A percentile compares a stretch with the other conserved stretches of the same genome.
These are phyloP conservation scores for Oreohelix idahoensis DNA, from an alignment of 1,140 invertebrate species.

Conservation along the genomic window DNA sequence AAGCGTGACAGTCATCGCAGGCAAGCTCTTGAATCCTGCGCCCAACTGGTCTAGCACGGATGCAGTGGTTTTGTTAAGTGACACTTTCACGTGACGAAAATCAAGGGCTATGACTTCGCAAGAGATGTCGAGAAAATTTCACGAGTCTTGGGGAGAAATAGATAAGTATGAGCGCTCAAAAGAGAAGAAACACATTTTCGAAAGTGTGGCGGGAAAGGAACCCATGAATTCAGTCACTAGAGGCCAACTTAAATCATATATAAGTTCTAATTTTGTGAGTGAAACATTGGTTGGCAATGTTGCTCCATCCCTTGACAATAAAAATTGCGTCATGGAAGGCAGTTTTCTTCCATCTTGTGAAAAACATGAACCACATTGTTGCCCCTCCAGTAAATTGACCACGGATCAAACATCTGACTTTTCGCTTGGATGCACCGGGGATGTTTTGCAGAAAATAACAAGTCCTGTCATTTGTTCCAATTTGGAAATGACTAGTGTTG, in stretches of 20 bases:
- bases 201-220: background rate
- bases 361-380: background rate
- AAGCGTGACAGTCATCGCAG: no score
- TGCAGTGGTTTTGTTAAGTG: background rate
- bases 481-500: background rate
- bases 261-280: background rate
- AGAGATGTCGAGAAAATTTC: background rate
- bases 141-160: background rate
- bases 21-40: no score
- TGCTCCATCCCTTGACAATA: background rate
- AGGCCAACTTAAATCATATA: background rate
- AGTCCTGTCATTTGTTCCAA: background rate
- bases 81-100: background rate
- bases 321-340: background rate
- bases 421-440: background rate
- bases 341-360: background rate
- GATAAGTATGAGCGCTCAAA: background rate
- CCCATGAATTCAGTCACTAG: background rate
- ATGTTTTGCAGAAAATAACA: background rate
- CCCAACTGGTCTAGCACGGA: no score
- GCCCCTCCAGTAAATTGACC: background rate
- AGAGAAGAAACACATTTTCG: background rate
- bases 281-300: background rate
- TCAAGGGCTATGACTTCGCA: background rate
- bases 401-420: background rate